Percentiles rank a stretch among this genome's conserved stretches.
These are phyloP conservation scores for Chelmon rostratus DNA, from an alignment of 2,797 vertebrate genomes.

Conservation along the genomic window DNA sequence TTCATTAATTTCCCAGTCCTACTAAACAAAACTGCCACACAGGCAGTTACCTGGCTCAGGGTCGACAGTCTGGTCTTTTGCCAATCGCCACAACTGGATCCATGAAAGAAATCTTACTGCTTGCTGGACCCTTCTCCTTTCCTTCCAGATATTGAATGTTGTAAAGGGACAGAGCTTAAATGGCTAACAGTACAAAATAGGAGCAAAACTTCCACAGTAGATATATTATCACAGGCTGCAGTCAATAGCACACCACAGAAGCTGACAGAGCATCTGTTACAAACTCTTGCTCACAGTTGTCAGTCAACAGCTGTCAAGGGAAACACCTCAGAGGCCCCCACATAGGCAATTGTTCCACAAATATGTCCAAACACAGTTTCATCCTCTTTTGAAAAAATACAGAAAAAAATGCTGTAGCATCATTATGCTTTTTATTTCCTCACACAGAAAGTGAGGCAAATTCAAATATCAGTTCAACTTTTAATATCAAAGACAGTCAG, in stretches of 20 bases:
- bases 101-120: neutral
- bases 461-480: slow-evolving; percentile 11
- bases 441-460: neutral
- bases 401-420: neutral
- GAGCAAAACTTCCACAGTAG: neutral
- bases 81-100: neutral
- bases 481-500: neutral
- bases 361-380: neutral
- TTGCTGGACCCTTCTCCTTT: neutral
- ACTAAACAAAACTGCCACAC: neutral
- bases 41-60: neutral
- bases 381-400: neutral
- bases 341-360: neutral
- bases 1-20: neutral
- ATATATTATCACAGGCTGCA: neutral
- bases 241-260: neutral
- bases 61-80: neutral
- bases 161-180: neutral
- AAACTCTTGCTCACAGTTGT: neutral
- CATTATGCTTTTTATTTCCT: neutral
- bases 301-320: slow-evolving; percentile 15
- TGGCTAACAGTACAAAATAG: no score
- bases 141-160: neutral
- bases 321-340: slow-evolving; percentile 2
- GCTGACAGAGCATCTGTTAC: neutral